A percentile compares a stretch with the other conserved stretches of the same genome.
phyloP scores from a whole-genome alignment of 2,888 invertebrate genomes.

The Cyrtodaria siliqua region DNA sequence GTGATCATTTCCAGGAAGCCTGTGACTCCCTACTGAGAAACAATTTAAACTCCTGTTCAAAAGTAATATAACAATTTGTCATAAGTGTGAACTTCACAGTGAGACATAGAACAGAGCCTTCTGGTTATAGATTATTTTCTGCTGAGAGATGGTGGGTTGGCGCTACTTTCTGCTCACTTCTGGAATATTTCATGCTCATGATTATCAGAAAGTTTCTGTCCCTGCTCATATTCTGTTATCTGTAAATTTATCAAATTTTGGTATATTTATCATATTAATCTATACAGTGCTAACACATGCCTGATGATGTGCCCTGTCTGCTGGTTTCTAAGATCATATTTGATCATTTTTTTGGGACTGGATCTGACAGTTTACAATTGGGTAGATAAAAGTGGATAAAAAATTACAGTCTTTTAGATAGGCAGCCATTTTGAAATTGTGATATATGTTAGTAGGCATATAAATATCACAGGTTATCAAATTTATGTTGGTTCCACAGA shows the following conservation, averaged over 20 bases:
- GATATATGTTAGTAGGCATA: constrained; percentile 6
- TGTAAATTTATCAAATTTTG: constrained; percentile 33
- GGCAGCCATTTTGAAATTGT: constrained; percentile 14
- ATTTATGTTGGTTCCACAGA: constrained; percentile 1
- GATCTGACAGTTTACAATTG: constrained; percentile 14
- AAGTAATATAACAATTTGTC: constrained; percentile 65
- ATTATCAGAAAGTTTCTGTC: constrained; percentile 12
- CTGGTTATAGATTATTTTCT: constrained; percentile 22
- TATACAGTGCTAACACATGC: constrained; percentile 16
- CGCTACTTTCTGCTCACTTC: neutral
- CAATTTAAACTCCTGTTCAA: constrained; percentile 53
- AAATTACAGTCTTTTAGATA: constrained; percentile 1
- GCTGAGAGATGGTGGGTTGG: constrained; percentile 13
- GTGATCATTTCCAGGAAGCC: constrained; percentile 12
- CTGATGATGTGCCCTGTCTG: constrained; percentile 3
- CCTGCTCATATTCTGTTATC: constrained; percentile 26
- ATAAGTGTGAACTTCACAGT: constrained; percentile 54
- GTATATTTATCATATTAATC: constrained; percentile 48
- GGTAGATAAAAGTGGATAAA: constrained; percentile 6
- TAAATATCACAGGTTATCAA: constrained; percentile 18
- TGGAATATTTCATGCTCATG: neutral
- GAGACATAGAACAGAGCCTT: constrained; percentile 12
- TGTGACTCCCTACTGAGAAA: constrained; percentile 35
- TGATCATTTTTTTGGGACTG: neutral
- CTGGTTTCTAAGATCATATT: constrained; percentile 1